Base-by-base conservation (phyloP, 53 echinoderm and acorn worm species). In the Astropecten irregularis region DNA sequence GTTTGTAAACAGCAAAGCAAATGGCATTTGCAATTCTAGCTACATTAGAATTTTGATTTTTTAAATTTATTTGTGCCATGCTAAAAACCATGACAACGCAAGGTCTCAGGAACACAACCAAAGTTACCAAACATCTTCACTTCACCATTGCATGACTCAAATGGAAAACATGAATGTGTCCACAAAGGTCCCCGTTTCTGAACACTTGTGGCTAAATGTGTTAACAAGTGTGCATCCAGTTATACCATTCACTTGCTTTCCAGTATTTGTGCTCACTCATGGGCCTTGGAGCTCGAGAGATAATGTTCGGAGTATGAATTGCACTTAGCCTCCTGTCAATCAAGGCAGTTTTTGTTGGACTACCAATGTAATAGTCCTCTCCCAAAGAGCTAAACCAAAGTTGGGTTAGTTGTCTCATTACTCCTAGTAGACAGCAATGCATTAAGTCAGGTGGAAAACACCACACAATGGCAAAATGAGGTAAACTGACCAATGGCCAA, bases 121-220 rank as follows among this genome's bases (percentile, higher is more conserved):
- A n/a, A n/a, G n/a, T n/a, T n/a, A n/a, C n/a, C n/a, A 42, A 11
- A 42, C 6, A 42, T 42, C 42, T 8, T 11, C 6, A 42, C 42
- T 42, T 42, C 42, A 8, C 11, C 42, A 11, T 42, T 57, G 9
- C 26, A 22, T 40, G 76, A 33, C 70, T 91, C 91, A 58, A 88
- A 91, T 56, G 84, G 76, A 32, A 91, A 91, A 36, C 88, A 91
- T 19, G 88, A 88, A 35, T 79, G 81, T 8, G 84, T 79, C 88
- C 84, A 91, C 7, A 91, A 31, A 11, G 91, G 91, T 0, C 91
- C 91, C 50, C 77, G 76, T 26, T 14, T 63, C 20, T 83, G 21
- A 5, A 83, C 84, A 76, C 62, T 37, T 18, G 46, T 76, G 16
- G 76, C 36, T 8, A 87, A 46, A 38, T 90, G 91, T 33, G 87